Base-by-base conservation (phyloP, 2,888 invertebrate genomes). In the Punctoribates punctum region DNA sequence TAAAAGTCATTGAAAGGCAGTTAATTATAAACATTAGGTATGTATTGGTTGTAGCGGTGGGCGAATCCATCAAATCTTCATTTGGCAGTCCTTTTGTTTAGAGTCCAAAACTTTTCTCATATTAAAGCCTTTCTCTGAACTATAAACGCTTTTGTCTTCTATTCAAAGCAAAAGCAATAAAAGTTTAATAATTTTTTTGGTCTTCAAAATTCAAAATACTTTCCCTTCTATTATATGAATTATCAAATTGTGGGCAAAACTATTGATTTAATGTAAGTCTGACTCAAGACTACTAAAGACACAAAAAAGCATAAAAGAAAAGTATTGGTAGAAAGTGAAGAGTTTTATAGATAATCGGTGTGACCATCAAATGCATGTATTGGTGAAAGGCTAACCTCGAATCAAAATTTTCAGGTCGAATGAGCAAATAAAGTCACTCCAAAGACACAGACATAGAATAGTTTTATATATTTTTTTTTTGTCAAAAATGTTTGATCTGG, bases 1-100 rank as follows among this genome's bases (percentile, higher is more conserved):
- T 11, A 17, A 57, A 57, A 57, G 38, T 65, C 38, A 65, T 65
- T 65, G 34, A 65, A 38, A 65, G 65, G 65, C 65, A 65, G 23
- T 27, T 65, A 65, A 65, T 65, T 38, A 65, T 65, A 27, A 65
- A 27, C 65, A 65, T 29, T 65, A 38, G 34, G 11, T 17, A 65
- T 65, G 34, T 29, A 34, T 65, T 65, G 65, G 57, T 57, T 57
- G 57, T 57, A 57, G 20, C 25, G 57, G 65, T 65, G 65, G 65
- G 65, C 65, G 65, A 65, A 65, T 65, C 65, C 65, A 65, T 65
- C 65, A 65, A 65, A 29, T 65, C 4, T 65, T 65, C 65, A 29
- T 65, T 65, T 65, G 65, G 34, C 65, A 65, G 65, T 25, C 25
- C 57, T 57, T 57, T 57, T 57, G 57, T 57, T 57, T 57, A 57